Conservation (phyloP, 2,113 vertebrate species). For the Pterophyllum scalare region DNA sequence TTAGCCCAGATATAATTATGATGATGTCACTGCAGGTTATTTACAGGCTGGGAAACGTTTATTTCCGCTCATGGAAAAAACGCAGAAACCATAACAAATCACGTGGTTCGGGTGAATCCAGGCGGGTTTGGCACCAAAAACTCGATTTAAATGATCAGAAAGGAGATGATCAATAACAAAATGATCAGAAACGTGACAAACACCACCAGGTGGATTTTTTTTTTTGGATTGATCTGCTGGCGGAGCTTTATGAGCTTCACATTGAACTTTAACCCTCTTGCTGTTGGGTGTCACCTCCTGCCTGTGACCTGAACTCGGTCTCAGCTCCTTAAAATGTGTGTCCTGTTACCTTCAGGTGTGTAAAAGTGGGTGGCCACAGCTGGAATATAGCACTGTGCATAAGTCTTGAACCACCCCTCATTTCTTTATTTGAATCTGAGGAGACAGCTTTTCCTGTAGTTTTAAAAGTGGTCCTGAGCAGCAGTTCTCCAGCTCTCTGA, state of each 20-base stretch:
- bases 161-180: not conserved
- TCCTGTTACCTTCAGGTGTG: too few species aligned
- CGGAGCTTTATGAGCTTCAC: not conserved
- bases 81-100: not conserved
- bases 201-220: not conserved
- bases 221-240: not conserved
- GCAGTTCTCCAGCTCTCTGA: too few species aligned
- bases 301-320: too few species aligned
- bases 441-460: too few species aligned
- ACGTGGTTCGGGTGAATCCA: not conserved
- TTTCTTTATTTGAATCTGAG: too few species aligned
- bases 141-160: not conserved
- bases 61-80: not conserved
- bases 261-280: not conserved
- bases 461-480: too few species aligned
- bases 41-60: not conserved
- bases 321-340: not conserved
- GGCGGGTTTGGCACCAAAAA: fast-evolving
- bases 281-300: too few species aligned
- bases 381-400: too few species aligned
- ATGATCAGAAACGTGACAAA: not conserved
- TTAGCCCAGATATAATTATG: not conserved
- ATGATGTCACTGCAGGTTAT: not conserved
- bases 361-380: too few species aligned
- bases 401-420: too few species aligned